phyloP scores from a whole-genome alignment of 2,888 invertebrate species.

The Eristalis intricaria region DNA sequence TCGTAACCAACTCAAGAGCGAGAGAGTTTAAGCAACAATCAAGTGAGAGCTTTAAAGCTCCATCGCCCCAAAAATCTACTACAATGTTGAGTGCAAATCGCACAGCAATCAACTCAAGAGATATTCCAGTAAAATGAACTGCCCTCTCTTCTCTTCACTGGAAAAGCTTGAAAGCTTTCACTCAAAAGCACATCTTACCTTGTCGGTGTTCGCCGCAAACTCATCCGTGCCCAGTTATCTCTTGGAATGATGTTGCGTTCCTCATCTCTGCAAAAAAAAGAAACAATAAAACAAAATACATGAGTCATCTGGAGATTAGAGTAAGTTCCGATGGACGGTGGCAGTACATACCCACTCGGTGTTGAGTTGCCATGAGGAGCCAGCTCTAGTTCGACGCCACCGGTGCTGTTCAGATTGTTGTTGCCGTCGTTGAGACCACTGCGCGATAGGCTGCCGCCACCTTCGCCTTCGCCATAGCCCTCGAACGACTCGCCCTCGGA shows the following conservation, averaged over 20 bases:
- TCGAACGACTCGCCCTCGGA: conserved; percentile 92
- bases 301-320: not conserved
- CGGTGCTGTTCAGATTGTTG: conserved; percentile 76
- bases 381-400: conserved; percentile 80
- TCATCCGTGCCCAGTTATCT: conserved; percentile 93
- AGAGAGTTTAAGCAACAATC: not conserved
- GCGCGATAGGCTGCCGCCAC: conserved; percentile 61
- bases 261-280: conserved; percentile 81
- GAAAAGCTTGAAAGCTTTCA: not conserved
- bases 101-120: conserved; percentile 28
- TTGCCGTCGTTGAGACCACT: conserved; percentile 75
- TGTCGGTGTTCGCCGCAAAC: conserved; percentile 89
- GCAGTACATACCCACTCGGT: conserved; percentile 73
- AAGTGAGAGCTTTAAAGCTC: not conserved
- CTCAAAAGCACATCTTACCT: conserved; percentile 83
- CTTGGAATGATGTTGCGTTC: conserved; percentile 85
- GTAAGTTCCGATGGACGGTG: not conserved
- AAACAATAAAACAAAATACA: not conserved
- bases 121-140: not conserved
- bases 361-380: conserved; percentile 79
- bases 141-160: not conserved
- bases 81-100: not conserved
- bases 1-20: not conserved
- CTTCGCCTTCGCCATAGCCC: conserved; percentile 87
- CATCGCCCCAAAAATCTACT: not conserved